Evolutionary conservation across 2,797 vertebrate genomes (phyloP).

Genomic region (Urosaurus nigricauda): DNA sequence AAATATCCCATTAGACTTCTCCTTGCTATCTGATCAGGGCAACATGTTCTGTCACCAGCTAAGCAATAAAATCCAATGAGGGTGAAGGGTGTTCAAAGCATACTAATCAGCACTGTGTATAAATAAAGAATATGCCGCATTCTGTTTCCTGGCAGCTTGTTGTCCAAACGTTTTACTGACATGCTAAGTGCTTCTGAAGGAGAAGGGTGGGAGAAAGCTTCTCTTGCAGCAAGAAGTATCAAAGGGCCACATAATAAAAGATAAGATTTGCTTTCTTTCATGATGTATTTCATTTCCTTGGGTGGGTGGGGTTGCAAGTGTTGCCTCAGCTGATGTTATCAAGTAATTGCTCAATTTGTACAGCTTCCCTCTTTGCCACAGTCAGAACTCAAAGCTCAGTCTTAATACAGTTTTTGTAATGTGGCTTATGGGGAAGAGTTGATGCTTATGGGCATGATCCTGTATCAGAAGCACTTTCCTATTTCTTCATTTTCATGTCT

Average conservation of each 20-base stretch:
- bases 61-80: slow-evolving; percentile 52
- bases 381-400: slow-evolving; percentile 44
- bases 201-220: background rate
- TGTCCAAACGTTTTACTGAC: slow-evolving; percentile 62
- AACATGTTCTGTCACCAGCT: slow-evolving; percentile 56
- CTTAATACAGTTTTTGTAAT: slow-evolving; percentile 37
- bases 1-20: slow-evolving; percentile 39
- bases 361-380: slow-evolving; percentile 30
- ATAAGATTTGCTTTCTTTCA: slow-evolving; percentile 48
- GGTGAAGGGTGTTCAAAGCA: slow-evolving; percentile 63
- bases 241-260: slow-evolving; percentile 47
- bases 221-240: slow-evolving; percentile 33
- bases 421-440: slow-evolving; percentile 24
- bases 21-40: slow-evolving; percentile 46
- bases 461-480: slow-evolving; percentile 26
- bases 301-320: slow-evolving; percentile 7
- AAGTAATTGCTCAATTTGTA: slow-evolving; percentile 50
- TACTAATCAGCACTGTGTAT: slow-evolving; percentile 67
- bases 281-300: slow-evolving; percentile 5
- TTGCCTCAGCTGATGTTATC: slow-evolving; percentile 42
- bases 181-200: slow-evolving; percentile 38
- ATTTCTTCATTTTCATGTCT: slow-evolving; percentile 20
- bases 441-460: background rate
- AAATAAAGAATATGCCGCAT: slow-evolving; percentile 44
- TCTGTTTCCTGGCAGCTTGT: slow-evolving; percentile 58